These are phyloP conservation scores for Psittacula cyanocephala DNA, from an alignment of 2,113 vertebrate genomes.

Conservation along the genomic window DNA sequence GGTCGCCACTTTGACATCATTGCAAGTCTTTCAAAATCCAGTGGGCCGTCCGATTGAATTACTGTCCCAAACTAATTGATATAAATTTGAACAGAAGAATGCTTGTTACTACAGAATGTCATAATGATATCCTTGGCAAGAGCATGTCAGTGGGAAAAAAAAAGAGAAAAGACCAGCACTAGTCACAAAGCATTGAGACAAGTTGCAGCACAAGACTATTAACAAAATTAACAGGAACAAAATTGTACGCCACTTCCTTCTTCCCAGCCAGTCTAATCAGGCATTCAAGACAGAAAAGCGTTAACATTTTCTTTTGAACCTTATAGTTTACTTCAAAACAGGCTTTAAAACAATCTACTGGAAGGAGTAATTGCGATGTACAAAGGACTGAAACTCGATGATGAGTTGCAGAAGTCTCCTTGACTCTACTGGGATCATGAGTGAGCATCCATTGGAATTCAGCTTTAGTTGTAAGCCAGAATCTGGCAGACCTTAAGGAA, in stretches of 20 bases:
- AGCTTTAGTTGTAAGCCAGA: not conserved
- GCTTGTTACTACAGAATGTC: conserved; percentile 90
- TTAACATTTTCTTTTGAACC: not conserved
- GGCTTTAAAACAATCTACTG: not conserved
- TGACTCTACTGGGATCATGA: not conserved
- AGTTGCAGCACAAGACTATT: conserved; percentile 9
- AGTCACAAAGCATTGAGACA: conserved; percentile 46
- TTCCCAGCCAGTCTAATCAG: not conserved
- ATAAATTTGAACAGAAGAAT: conserved; percentile 94
- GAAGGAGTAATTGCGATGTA: not conserved
- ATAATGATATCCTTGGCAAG: conserved; percentile 86
- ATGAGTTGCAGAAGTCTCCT: not conserved
- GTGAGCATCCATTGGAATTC: not conserved
- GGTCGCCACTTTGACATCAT: conserved; percentile 85
- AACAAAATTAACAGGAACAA: conserved; percentile 22
- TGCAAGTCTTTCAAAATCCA: conserved; percentile 86
- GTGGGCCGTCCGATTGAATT: conserved; percentile 89
- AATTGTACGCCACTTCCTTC: not conserved
- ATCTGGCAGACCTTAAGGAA: not conserved
- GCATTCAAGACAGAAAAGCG: not conserved
- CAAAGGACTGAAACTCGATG: not conserved
- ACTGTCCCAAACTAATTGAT: conserved; percentile 92
- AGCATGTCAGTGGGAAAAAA: conserved; percentile 65
- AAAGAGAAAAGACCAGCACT: conserved; percentile 56
- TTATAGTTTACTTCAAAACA: not conserved